A percentile compares a stretch with the other conserved stretches of the same genome.
phyloP scores from a whole-genome alignment of 2,888 invertebrate genomes.

The Acronicta alni region DNA sequence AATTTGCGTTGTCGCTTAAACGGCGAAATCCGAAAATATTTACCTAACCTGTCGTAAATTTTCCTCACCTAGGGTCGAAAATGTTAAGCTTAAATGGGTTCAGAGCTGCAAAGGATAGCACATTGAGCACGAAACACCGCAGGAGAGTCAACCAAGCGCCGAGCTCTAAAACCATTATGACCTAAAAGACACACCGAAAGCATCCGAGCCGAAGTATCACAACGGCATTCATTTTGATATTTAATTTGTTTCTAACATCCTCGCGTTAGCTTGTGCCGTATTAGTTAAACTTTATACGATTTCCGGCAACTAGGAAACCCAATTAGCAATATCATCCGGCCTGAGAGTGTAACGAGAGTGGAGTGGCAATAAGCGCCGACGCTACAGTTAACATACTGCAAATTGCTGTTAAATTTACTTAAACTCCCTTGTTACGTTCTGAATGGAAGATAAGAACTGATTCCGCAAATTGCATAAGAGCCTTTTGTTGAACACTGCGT shows the following conservation, averaged over 20 bases:
- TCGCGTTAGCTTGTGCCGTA: constrained; percentile 70
- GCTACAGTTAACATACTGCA: constrained; percentile 81
- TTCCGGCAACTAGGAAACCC: constrained; percentile 83
- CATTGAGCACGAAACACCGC: constrained; percentile 7
- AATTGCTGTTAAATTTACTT: constrained; percentile 84
- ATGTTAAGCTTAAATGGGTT: not conserved
- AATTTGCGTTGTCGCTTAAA: not conserved
- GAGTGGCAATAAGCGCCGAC: constrained; percentile 76
- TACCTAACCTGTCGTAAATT: not conserved
- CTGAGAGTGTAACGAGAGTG: constrained; percentile 75
- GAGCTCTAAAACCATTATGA: constrained; percentile 21
- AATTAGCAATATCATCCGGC: constrained; percentile 87
- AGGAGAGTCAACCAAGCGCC: constrained; percentile 12
- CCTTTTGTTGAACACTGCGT: constrained; percentile 37
- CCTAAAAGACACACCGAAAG: constrained; percentile 5
- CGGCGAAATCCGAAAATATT: not conserved
- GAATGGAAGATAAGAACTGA: constrained; percentile 65
- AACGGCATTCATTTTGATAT: constrained; percentile 30
- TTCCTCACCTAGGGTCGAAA: not conserved
- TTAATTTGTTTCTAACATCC: constrained; percentile 58
- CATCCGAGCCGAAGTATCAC: constrained; percentile 17
- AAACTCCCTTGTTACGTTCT: constrained; percentile 69
- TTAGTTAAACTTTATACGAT: constrained; percentile 84
- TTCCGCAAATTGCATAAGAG: constrained; percentile 64
- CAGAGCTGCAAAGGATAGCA: not conserved